A percentile compares a stretch with the other conserved stretches of the same genome.
phyloP scores from a whole-genome alignment of 2,113 vertebrate species.

The Neomonachus schauinslandi region DNA sequence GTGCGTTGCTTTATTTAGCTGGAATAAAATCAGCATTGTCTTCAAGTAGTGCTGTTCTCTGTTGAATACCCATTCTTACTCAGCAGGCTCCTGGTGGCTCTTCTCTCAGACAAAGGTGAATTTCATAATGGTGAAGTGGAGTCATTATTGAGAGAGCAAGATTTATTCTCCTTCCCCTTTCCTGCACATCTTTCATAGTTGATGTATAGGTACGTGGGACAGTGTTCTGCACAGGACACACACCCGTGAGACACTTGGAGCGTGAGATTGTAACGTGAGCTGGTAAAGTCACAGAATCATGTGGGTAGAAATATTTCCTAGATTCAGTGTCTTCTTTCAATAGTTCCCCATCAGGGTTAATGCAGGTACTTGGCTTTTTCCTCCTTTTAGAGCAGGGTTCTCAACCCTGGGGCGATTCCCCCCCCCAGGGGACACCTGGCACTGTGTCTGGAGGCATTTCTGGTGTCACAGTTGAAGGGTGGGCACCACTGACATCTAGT shows the following conservation, averaged over 20 bases:
- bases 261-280: not conserved
- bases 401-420: not conserved
- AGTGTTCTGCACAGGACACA: not conserved
- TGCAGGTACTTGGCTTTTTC: not conserved
- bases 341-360: not conserved
- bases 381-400: not conserved
- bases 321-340: not conserved
- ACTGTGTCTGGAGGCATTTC: not conserved
- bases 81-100: not conserved
- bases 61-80: not conserved
- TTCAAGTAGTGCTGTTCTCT: not conserved
- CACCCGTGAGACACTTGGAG: not conserved
- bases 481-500: not conserved
- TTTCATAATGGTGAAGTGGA: not conserved
- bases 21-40: constrained; percentile 59
- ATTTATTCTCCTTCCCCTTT: not conserved
- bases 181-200: not conserved
- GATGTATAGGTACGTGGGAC: not conserved
- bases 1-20: not conserved
- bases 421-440: not conserved
- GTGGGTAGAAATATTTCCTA: not conserved
- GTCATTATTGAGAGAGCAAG: not conserved
- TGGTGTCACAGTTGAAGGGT: not conserved
- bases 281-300: not conserved
- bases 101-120: not conserved